Conservation (phyloP, 2,888 invertebrate genomes). For the Linyphia triangularis region DNA sequence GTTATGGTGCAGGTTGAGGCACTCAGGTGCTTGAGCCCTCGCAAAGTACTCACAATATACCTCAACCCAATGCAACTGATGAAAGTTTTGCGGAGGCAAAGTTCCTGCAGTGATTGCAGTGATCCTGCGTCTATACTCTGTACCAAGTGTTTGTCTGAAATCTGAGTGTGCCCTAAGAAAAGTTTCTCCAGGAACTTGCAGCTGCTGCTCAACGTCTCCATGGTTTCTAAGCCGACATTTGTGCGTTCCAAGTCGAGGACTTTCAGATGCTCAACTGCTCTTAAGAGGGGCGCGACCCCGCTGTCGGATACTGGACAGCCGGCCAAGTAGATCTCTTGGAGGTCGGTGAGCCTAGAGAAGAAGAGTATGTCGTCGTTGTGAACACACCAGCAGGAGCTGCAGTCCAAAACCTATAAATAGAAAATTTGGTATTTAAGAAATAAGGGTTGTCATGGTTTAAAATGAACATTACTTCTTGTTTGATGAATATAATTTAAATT, state of each 20-base stretch:
- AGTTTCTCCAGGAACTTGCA: constrained; percentile 63
- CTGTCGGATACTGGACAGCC: constrained; percentile 54
- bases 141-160: constrained; percentile 44
- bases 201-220: constrained; percentile 21
- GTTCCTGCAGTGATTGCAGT: constrained; percentile 36
- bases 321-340: constrained; percentile 64
- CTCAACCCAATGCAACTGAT: constrained; percentile 34
- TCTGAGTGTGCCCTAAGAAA: constrained; percentile 49
- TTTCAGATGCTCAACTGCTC: constrained; percentile 39
- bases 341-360: constrained; percentile 62
- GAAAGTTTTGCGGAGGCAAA: constrained; percentile 55
- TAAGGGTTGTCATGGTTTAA: too few relatives aligned
- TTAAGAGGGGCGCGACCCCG: constrained; percentile 42
- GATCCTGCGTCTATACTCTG: constrained; percentile 10
- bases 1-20: constrained; percentile 41
- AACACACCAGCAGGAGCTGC: constrained; percentile 69
- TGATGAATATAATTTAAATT: too few relatives aligned
- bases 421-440: too few relatives aligned
- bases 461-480: too few relatives aligned
- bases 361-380: constrained; percentile 64
- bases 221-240: constrained; percentile 25
- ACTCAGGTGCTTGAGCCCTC: constrained; percentile 37
- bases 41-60: constrained; percentile 12
- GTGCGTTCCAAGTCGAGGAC: constrained; percentile 66
- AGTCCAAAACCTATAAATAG: too few relatives aligned